Evolutionary conservation across 2,888 invertebrate species (phyloP), one percentile per base, ranked within the genome.

Genomic region (Calliopum simillimum): DNA sequence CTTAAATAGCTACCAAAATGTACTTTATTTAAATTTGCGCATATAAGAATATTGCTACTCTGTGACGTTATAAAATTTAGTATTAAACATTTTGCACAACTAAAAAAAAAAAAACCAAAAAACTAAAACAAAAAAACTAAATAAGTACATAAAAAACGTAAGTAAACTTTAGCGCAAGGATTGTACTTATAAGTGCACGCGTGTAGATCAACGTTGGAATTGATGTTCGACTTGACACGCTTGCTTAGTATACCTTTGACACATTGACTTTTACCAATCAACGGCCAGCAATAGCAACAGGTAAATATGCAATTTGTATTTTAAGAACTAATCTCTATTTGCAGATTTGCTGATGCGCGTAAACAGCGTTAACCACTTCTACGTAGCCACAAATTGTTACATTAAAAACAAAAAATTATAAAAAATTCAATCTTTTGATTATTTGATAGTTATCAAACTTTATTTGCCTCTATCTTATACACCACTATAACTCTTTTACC

Each of bases 271-370:
- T 33, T 6, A 33, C 8, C 8, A 33, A 5, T 8, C 33, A 33
- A 8, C 33, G 2, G 33, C 33, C n/a, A n/a, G n/a, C n/a, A n/a
- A n/a, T n/a, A 43, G 21, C 53, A 13, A 4, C 70, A 72, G 72
- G 72, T 72, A 72, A 72, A 70, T 72, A 72, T 68, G 19, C 43
- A 53, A 23, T 46, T 21, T 49, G 51, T 21, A 49, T 64, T 65
- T 47, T n/a, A 47, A 23, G 3, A 61, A 72, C 65, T 72, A 72
- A 72, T 68, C 16, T 72, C 68, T 68, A 56, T 58, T 72, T 72
- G 44, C 72, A 70, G 72, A 47, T 61, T 23, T 51, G 2, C 19
- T n/a, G n/a, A n/a, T n/a, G 16, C 12, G 14, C 25, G 58, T 14
- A 33, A 53, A 16, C 33, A 19, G 3, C 46, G 25, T 19, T 3